A percentile compares a stretch with the other conserved stretches of the same genome.
phyloP scores from a whole-genome alignment of 2,113 vertebrate species.

The Syrrhaptes paradoxus region DNA sequence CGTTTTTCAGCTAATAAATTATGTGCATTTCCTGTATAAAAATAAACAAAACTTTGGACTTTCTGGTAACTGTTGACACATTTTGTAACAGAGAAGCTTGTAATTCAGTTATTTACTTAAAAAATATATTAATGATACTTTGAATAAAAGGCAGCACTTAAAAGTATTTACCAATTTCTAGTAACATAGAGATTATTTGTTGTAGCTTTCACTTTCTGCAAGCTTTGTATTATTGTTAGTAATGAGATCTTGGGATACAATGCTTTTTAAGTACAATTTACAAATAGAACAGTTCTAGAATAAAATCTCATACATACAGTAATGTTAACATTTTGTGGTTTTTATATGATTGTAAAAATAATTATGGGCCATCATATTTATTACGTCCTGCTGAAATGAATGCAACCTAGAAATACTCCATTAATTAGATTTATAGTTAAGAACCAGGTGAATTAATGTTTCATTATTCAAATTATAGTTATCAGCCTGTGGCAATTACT shows the following conservation, averaged over 20 bases:
- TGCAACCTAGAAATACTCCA: neutral
- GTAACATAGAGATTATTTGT: neutral
- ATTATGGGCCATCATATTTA: neutral
- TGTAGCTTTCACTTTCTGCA: neutral
- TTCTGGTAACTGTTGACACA: neutral
- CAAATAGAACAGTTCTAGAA: neutral
- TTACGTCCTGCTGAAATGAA: neutral
- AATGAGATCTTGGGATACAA: neutral
- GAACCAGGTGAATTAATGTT: neutral
- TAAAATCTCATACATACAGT: neutral
- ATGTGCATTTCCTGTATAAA: neutral
- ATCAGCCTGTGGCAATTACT: neutral
- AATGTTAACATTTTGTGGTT: neutral
- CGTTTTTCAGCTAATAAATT: neutral
- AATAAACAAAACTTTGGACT: neutral
- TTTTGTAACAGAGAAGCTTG: neutral
- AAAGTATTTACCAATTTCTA: neutral
- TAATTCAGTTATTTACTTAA: neutral
- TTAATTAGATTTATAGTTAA: neutral
- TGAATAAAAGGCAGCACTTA: neutral
- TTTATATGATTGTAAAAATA: neutral
- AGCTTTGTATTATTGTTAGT: neutral
- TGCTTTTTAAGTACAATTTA: neutral
- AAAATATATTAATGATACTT: neutral
- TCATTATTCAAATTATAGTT: neutral